Evolutionary conservation across 2,797 vertebrate species (phyloP).

Genomic region (Triplophysa yarkandensis): DNA sequence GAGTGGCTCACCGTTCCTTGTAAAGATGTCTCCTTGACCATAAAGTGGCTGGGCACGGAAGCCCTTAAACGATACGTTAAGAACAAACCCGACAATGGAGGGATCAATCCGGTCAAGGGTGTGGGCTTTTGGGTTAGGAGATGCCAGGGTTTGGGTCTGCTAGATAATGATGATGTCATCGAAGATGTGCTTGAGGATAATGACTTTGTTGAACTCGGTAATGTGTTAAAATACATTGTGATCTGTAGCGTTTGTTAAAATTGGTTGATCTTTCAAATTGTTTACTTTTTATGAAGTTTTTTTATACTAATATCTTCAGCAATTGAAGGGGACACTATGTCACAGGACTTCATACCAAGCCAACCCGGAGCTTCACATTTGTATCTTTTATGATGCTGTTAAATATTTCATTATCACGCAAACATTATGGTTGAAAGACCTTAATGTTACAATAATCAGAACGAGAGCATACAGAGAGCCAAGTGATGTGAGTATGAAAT

Average conservation of each 20-base stretch:
- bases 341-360: slow-evolving; percentile 90
- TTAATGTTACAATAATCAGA: slow-evolving; percentile 71
- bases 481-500: slow-evolving; percentile 74
- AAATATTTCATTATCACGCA: background rate
- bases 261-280: background rate
- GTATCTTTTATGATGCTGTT: slow-evolving; percentile 84
- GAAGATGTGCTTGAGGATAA: slow-evolving; percentile 94
- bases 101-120: slow-evolving; percentile 80
- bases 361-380: slow-evolving; percentile 89
- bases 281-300: background rate
- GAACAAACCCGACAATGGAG: slow-evolving; percentile 95
- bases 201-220: slow-evolving; percentile 96
- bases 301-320: slow-evolving; percentile 72
- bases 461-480: slow-evolving; percentile 90
- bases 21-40: slow-evolving; percentile 67
- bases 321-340: slow-evolving; percentile 93
- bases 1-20: slow-evolving; percentile 96
- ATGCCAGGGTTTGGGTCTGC: slow-evolving; percentile 88
- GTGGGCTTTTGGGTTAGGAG: slow-evolving; percentile 82
- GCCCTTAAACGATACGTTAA: slow-evolving; percentile 91
- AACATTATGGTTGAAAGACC: slow-evolving; percentile 33
- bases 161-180: slow-evolving; percentile 87
- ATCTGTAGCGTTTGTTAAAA: background rate
- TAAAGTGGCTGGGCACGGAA: slow-evolving; percentile 88
- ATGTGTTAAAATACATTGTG: slow-evolving; percentile 57